Evolutionary conservation across 2,888 invertebrate genomes (phyloP).

Genomic region (Dexiosoma caninum): DNA sequence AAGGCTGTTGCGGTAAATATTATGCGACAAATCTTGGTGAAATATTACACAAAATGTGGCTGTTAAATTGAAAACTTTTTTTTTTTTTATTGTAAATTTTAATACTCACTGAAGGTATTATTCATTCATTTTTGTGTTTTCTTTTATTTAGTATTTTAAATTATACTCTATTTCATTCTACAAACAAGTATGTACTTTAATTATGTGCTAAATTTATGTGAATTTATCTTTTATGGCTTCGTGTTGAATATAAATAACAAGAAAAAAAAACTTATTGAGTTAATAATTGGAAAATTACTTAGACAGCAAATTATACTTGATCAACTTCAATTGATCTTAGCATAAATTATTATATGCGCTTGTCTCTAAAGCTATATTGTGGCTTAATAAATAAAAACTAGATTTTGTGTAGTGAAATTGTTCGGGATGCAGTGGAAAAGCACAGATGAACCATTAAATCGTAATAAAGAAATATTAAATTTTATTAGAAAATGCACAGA

Average conservation of each 20-base stretch:
- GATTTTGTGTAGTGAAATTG: background rate
- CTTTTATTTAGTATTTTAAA: too few species aligned
- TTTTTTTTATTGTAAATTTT: slow-evolving; percentile 21
- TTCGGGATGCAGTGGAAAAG: background rate
- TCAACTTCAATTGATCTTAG: slow-evolving; percentile 68
- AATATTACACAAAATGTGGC: slow-evolving; percentile 46
- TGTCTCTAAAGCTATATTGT: background rate
- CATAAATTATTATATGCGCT: slow-evolving; percentile 66
- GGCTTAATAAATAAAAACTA: background rate
- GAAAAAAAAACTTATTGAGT: slow-evolving; percentile 58
- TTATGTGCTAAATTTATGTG: slow-evolving; percentile 24
- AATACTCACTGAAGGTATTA: slow-evolving; percentile 19
- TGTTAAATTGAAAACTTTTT: slow-evolving; percentile 26
- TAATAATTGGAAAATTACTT: slow-evolving; percentile 73
- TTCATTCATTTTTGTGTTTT: background rate
- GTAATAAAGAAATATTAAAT: too few species aligned
- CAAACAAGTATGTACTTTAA: background rate
- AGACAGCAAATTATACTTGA: slow-evolving; percentile 67
- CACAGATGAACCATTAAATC: background rate
- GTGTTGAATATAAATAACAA: slow-evolving; percentile 15
- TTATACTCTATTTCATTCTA: slow-evolving; percentile 11
- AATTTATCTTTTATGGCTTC: background rate
- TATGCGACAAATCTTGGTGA: slow-evolving; percentile 57
- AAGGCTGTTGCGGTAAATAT: slow-evolving; percentile 23
- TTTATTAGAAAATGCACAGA: too few species aligned